A percentile compares a stretch with the other conserved stretches of the same genome.
phyloP scores from a whole-genome alignment of 2,113 vertebrate genomes.

The Bubo blakistoni region DNA sequence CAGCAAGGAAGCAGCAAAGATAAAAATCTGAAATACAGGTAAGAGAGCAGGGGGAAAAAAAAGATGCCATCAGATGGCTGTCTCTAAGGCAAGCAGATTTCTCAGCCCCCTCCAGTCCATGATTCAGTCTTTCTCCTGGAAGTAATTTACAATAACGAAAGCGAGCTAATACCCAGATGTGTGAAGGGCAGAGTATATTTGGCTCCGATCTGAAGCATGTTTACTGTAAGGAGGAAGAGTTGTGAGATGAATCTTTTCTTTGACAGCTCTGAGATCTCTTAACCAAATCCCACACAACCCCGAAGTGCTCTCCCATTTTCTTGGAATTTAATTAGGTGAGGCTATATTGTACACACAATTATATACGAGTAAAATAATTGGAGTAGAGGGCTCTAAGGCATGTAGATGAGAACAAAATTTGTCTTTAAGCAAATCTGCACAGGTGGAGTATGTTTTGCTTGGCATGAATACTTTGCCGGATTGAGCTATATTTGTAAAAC shows the following conservation, averaged over 20 bases:
- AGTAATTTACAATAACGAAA: not conserved
- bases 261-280: not conserved
- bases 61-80: not conserved
- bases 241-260: slow-evolving; percentile 17
- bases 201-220: not conserved
- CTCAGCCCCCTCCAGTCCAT: not conserved
- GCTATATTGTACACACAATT: not conserved
- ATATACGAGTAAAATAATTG: not conserved
- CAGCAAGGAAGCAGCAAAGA: not conserved
- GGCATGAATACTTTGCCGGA: not conserved
- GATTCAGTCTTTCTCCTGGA: slow-evolving; percentile 49
- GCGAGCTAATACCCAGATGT: not conserved
- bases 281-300: not conserved
- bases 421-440: not conserved
- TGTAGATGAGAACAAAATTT: not conserved
- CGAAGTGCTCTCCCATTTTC: not conserved
- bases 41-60: not conserved
- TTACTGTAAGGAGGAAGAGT: not conserved
- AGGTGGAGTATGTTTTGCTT: not conserved
- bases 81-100: not conserved
- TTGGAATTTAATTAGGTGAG: not conserved
- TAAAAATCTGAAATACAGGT: not conserved
- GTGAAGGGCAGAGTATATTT: not conserved
- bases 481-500: not conserved
- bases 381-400: not conserved